A percentile compares a stretch with the other conserved stretches of the same genome.
Evolutionary conservation across 2,113 vertebrate genomes (phyloP).

Genomic region (Excalfactoria chinensis): DNA sequence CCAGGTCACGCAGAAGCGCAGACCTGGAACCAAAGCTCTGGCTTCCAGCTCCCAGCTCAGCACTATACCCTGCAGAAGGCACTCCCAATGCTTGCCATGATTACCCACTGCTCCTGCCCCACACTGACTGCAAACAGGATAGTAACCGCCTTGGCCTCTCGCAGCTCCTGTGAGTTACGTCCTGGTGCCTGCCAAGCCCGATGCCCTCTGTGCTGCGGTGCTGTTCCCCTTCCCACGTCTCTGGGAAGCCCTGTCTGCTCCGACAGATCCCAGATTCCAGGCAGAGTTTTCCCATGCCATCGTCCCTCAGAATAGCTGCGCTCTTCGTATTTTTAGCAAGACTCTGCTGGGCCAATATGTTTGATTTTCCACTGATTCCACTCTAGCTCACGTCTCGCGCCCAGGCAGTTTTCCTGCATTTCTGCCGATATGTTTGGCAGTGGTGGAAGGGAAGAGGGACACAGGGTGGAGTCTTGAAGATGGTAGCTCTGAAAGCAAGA

Average conservation of each 20-base stretch:
- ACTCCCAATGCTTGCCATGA: accelerated
- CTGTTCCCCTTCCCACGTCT: constrained; percentile 81
- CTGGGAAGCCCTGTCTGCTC: constrained; percentile 75
- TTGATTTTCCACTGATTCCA: constrained; percentile 96
- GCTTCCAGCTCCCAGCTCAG: background rate
- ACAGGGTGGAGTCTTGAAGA: constrained; percentile 57
- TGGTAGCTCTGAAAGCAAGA: constrained; percentile 74
- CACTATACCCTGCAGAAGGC: accelerated
- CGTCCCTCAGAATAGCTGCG: constrained; percentile 88
- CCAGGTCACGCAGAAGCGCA: background rate
- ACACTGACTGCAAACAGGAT: accelerated
- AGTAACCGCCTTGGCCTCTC: accelerated
- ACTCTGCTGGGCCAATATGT: constrained; percentile 91
- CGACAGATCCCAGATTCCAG: constrained; percentile 81
- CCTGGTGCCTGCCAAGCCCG: background rate
- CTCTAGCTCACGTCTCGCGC: constrained; percentile 82
- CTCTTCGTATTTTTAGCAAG: constrained; percentile 95
- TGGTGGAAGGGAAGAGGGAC: background rate
- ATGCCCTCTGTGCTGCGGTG: background rate
- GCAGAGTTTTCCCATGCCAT: constrained; percentile 96
- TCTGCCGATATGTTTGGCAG: constrained; percentile 53
- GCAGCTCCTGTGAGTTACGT: background rate
- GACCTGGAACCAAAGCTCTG: background rate
- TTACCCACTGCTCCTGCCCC: background rate
- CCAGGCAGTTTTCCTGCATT: constrained; percentile 71